A percentile compares a stretch with the other conserved stretches of the same genome.
Evolutionary conservation across 2,113 vertebrate genomes (phyloP).

Genomic region (Anoplopoma fimbria): DNA sequence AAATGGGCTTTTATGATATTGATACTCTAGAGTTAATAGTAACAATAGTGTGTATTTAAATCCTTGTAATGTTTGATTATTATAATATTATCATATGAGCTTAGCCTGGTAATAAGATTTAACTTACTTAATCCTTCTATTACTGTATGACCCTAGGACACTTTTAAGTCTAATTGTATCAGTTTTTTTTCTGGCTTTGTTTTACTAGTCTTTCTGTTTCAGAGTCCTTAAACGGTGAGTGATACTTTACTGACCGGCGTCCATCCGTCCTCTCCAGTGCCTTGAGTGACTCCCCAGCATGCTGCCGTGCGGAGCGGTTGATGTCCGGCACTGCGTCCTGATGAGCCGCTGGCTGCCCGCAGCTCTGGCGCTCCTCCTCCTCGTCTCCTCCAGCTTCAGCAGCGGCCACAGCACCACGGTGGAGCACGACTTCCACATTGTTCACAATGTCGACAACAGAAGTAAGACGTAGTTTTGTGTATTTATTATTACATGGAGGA

Average conservation of each 20-base stretch:
- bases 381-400: conserved; percentile 82
- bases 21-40: not conserved
- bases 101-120: not conserved
- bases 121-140: not conserved
- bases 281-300: conserved; percentile 65
- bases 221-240: not conserved
- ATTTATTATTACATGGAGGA: not conserved
- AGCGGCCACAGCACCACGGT: conserved; percentile 85
- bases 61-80: not conserved
- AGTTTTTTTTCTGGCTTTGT: not conserved
- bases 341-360: conserved; percentile 78
- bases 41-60: not conserved
- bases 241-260: not conserved
- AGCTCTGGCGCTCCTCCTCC: conserved; percentile 79
- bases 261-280: conserved; percentile 52
- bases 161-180: not conserved
- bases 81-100: not conserved
- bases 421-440: conserved; percentile 90
- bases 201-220: not conserved
- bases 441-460: conserved; percentile 91
- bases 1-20: not conserved
- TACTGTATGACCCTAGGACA: not conserved
- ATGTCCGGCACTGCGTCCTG: conserved; percentile 66
- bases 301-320: conserved; percentile 64
- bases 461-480: conserved; percentile 81